phyloP scores from a whole-genome alignment of 2,797 vertebrate genomes.

The Pangasius sanitwongsei region DNA sequence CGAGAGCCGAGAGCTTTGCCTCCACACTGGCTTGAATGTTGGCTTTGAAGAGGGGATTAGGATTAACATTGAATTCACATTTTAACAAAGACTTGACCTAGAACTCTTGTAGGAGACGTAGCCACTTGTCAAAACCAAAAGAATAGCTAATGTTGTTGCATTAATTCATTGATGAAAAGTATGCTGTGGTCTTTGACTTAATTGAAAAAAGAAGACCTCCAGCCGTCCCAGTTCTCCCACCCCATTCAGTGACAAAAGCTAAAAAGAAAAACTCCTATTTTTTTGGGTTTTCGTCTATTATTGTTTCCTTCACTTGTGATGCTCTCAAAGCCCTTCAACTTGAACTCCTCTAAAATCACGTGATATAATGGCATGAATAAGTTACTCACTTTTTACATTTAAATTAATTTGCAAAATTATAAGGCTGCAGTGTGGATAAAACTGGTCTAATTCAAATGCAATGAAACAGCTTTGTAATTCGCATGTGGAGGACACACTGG shows the following conservation, averaged over 20 bases:
- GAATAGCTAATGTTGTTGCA: conserved; percentile 57
- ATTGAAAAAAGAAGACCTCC: conserved; percentile 44
- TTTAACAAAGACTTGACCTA: conserved; percentile 62
- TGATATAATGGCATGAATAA: neutral
- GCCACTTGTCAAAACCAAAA: conserved; percentile 56
- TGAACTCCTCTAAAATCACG: conserved; percentile 27
- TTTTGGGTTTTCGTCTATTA: conserved; percentile 19
- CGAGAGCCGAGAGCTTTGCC: conserved; percentile 38
- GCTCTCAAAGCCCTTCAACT: conserved; percentile 30
- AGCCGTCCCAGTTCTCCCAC: conserved; percentile 37
- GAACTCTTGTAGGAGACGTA: conserved; percentile 60
- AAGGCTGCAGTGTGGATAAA: neutral
- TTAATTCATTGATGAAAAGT: conserved; percentile 54
- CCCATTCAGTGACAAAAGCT: conserved; percentile 31
- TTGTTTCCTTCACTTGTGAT: conserved; percentile 33
- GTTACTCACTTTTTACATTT: neutral
- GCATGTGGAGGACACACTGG: neutral
- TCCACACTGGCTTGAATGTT: conserved; percentile 50
- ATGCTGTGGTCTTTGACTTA: conserved; percentile 45
- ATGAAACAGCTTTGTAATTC: neutral
- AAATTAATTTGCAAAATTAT: neutral
- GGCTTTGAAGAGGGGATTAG: conserved; percentile 64
- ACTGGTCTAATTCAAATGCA: neutral
- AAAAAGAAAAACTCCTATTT: conserved; percentile 12
- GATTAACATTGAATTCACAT: conserved; percentile 63